Evolutionary conservation across 2,888 invertebrate species (phyloP), one percentile per base, ranked within the genome.

Genomic region (Ophraella communa): DNA sequence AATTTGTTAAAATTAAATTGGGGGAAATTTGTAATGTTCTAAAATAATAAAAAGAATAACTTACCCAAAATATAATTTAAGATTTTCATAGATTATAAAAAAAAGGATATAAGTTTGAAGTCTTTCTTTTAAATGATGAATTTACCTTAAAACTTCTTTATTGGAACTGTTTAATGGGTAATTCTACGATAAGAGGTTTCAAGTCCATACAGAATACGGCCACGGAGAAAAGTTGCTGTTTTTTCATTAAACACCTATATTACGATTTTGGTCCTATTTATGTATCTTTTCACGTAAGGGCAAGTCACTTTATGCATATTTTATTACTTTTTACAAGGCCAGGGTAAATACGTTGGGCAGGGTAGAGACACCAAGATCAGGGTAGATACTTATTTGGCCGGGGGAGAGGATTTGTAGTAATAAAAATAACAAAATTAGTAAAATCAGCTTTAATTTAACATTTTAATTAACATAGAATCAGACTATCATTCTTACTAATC

Each of bases 281-380:
- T 17, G 17, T 44, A 17, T 17, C 10, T 44, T 44, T 44, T 44
- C 17, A 44, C 17, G 18, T 44, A 44, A 44, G 44, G 44, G 44
- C 44, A 44, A 44, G 44, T 44, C 44, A 44, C 3, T 44, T 44
- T 44, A 44, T 44, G 17, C 18, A 44, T 44, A 44, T 44, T 44
- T n/a, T n/a, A n/a, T 44, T 44, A 44, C 14, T 44, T 44, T 44
- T 44, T 44, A 14, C 4, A 44, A 44, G 8, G 14, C 44, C 44
- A 17, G 44, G 44, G 44, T 44, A 44, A 44, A 44, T 44, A 44
- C 18, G 17, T 44, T 7, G 44, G 44, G 18, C 44, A 44, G 44
- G 44, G 44, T 44, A 44, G 44, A 44, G 44, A 44, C 44, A 44
- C 8, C 44, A 44, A 44, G 44, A 44, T 14, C 44, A 44, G 44